Base-by-base conservation (phyloP, 2,888 invertebrate genomes). In the Scaptomyza cyrtandrae region DNA sequence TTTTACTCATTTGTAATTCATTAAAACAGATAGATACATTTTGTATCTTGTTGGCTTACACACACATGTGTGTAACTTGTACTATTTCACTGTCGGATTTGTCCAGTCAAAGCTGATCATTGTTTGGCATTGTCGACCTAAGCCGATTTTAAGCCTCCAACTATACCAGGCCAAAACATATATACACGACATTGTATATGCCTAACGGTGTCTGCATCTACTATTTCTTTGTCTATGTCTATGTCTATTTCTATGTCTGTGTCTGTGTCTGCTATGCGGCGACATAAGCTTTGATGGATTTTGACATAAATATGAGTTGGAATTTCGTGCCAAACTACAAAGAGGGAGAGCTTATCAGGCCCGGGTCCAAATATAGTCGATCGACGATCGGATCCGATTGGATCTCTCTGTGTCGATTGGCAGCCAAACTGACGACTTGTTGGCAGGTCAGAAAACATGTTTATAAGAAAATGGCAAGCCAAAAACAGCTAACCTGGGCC, bases 231-330 rank as follows among this genome's bases (percentile, higher is more conserved):
- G 39, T 41, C 39, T 19, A 24, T 24, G 35, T 45, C 33, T 10
- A 39, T 41, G 57, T 59, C 9, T 16, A 39, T 39, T 14, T n/a
- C 14, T 16, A 44, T 16, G n/a, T 39, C 29, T 19, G 14, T 39
- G 35, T 54, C 35, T 37, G 33, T 54, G 60, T 62, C 72, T 62
- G 35, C 44, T 43, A 13, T 33, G 74, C 82, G 85, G 71, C 82
- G 80, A 88, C 84, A 85, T 89, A 86, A 86, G 85, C 85, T 86
- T 79, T 86, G 89, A 86, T 86, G 75, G 89, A 87, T 86, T 86
- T 79, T 78, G 89, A 86, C 85, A 87, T 87, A 86, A 86, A 89
- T 86, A 87, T 89, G 75, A 86, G 84, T 46, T 83, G 83, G 83
- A 89, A 89, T 85, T 83, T 78, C 56, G 71, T 75, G 70, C 84